A percentile compares a stretch with the other conserved stretches of the same genome.
Evolutionary conservation across 2,113 vertebrate species (phyloP).

Genomic region (Bufo gargarizans): DNA sequence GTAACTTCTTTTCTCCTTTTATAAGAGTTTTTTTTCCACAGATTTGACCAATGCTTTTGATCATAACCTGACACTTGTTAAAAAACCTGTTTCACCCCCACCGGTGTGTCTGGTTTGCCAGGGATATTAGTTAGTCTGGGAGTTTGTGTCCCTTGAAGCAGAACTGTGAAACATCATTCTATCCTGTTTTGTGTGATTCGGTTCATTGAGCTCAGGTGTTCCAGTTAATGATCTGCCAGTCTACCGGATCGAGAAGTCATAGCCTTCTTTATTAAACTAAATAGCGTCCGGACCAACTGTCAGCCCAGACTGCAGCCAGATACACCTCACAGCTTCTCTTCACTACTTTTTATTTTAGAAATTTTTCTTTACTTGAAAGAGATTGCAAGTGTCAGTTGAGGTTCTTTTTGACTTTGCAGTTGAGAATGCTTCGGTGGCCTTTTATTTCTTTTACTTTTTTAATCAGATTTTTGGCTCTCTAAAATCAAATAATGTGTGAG

Average conservation of each 20-base stretch:
- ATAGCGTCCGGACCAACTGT: background rate
- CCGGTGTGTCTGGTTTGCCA: constrained; percentile 4
- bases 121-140: constrained; percentile 46
- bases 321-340: background rate
- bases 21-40: background rate
- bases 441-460: too few relatives aligned
- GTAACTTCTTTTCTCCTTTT: background rate
- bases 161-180: constrained; percentile 48
- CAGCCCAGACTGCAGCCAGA: background rate
- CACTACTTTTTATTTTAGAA: background rate
- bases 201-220: constrained; percentile 50
- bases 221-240: constrained; percentile 44
- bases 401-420: too few relatives aligned
- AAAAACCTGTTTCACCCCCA: background rate
- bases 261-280: constrained; percentile 20
- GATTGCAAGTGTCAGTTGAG: background rate
- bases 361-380: background rate
- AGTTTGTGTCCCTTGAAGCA: constrained; percentile 37
- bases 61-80: background rate
- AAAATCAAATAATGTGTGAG: too few relatives aligned
- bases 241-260: constrained; percentile 19
- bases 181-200: constrained; percentile 9
- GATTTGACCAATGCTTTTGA: background rate
- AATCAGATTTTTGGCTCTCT: too few relatives aligned
- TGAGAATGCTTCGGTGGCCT: too few relatives aligned